Base-by-base conservation (phyloP, 2,797 vertebrate genomes). In the Onychomys arenicola region DNA sequence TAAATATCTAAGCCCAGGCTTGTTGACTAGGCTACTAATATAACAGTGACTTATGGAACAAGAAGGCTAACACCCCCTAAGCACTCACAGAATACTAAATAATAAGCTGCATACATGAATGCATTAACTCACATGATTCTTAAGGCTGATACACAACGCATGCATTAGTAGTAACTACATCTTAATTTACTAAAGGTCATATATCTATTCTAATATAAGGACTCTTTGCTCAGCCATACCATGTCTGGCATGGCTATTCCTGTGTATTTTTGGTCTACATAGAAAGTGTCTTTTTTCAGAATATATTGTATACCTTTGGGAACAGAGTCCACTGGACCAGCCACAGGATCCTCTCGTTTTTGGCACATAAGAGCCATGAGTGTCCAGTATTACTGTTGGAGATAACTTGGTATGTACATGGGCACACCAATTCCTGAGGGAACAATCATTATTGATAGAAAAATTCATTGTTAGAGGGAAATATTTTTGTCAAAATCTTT, bases 351-450 rank as follows among this genome's bases (percentile, higher is more conserved):
- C 96, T 1, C 43, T 97, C 91, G 97, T 97, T 61, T 81, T 93
- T 9, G 98, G 97, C 40, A 98, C 1, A 1, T 96, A 98, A 82
- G 98, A 98, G 95, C 98, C 96, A 95, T 98, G 65, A 59, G 98
- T 98, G 95, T 99, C 99, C 63, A 98, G 92, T 52, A 98, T 97
- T 37, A 98, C 98, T 2, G 98, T 98, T 23, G 99, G 99, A 23
- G 98, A 93, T 4, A 99, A 98, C 83, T 98, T 98, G 32, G 98
- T 99, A 84, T 99, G 99, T 12, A 99, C 98, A 91, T 99, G 99
- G 78, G 99, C 99, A 81, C 99, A 99, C 99, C 99, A 99, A 69
- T 99, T 99, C 97, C 99, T 99, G 96, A 61, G 87, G 90, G 65
- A 98, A 6, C 96, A 5, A 94, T 67, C n/a, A 69, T 49, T 92